Conservation (phyloP, 1,140 invertebrate species). For the Aphaenogaster rudis region DNA sequence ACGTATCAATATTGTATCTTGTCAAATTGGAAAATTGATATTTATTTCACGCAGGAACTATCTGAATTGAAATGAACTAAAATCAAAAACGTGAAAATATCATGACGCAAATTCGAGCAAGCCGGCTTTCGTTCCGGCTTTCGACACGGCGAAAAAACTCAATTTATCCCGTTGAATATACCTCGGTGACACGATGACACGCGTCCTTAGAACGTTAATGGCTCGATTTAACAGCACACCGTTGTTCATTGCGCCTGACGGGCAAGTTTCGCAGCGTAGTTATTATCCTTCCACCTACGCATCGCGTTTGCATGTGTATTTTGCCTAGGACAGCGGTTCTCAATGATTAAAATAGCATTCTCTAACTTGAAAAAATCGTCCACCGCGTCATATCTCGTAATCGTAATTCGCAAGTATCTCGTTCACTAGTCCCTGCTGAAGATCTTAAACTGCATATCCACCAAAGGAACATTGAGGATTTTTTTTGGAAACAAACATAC, state of each 20-base stretch:
- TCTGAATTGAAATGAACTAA: neutral
- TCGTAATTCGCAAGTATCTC: conserved; percentile 45
- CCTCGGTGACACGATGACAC: conserved; percentile 21
- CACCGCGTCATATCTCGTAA: conserved; percentile 19
- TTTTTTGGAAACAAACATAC: too few relatives aligned
- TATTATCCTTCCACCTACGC: conserved; percentile 51
- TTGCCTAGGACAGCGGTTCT: conserved; percentile 56
- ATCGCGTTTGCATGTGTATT: conserved; percentile 14
- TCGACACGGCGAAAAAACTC: conserved; percentile 7
- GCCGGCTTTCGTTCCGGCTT: neutral
- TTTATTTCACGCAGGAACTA: neutral
- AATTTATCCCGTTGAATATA: conserved; percentile 21
- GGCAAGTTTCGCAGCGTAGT: conserved; percentile 67
- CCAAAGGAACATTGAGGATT: too few relatives aligned
- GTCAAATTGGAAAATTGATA: neutral
- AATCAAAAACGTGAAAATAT: conserved; percentile 33
- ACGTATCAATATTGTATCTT: neutral
- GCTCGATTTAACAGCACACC: conserved; percentile 61
- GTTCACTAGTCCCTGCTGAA: conserved; percentile 7
- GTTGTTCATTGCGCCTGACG: conserved; percentile 66
- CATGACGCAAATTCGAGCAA: neutral
- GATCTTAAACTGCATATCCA: neutral
- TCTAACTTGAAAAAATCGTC: conserved; percentile 23
- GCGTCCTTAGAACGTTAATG: conserved; percentile 50
- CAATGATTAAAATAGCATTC: conserved; percentile 23